A percentile compares a stretch with the other conserved stretches of the same genome.
Evolutionary conservation across 2,797 vertebrate genomes (phyloP).

Genomic region (Tragelaphus oryx): DNA sequence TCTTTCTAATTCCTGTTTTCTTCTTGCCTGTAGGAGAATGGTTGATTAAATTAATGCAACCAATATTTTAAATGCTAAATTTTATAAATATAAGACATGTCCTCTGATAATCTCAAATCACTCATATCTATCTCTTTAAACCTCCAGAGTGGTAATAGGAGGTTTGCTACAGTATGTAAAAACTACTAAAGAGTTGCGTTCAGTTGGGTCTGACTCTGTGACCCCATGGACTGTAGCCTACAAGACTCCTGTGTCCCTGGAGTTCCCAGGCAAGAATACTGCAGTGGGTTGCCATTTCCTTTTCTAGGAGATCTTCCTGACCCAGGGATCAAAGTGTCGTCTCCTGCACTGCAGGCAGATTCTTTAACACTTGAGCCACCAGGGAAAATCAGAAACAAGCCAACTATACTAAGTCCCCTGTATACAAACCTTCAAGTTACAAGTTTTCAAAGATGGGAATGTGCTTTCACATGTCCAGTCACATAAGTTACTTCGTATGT

Average conservation of each 20-base stretch:
- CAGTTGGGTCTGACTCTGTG: neutral
- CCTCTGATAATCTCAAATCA: neutral
- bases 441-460: neutral
- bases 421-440: neutral
- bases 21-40: neutral
- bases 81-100: neutral
- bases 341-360: neutral
- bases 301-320: neutral
- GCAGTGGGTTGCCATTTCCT: neutral
- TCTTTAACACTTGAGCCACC: neutral
- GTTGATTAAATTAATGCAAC: neutral
- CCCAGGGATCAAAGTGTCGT: neutral
- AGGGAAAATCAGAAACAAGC: neutral
- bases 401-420: neutral
- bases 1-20: neutral
- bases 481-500: neutral
- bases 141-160: neutral
- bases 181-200: fast-evolving
- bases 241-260: neutral
- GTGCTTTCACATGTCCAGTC: neutral
- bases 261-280: neutral
- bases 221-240: neutral
- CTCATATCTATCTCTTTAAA: neutral
- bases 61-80: neutral
- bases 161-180: neutral